Percentiles rank a stretch among this genome's conserved stretches.
These are phyloP conservation scores for Umimayanthus chanpuru DNA, from an alignment of 92 coral and sea anemone species.

Conservation along the genomic window DNA sequence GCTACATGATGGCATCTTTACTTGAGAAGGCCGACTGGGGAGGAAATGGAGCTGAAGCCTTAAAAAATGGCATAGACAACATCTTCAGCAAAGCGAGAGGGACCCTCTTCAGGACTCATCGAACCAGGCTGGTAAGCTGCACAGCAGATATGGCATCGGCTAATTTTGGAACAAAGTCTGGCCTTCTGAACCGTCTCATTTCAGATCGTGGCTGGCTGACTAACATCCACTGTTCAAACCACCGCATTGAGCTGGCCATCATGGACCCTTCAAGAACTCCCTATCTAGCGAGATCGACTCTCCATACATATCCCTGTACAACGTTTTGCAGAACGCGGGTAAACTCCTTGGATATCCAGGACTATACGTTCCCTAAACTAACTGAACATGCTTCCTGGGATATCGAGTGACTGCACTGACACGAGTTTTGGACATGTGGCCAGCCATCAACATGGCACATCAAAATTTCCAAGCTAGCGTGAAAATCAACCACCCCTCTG, in stretches of 20 bases:
- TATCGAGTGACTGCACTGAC: not conserved
- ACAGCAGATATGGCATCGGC: slow-evolving; percentile 26
- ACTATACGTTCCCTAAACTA: not conserved
- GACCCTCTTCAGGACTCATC: not conserved
- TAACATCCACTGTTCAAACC: slow-evolving; percentile 44
- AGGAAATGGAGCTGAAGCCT: not conserved
- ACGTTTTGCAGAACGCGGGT: too few species aligned
- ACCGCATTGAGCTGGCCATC: slow-evolving; percentile 28
- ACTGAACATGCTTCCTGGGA: not conserved
- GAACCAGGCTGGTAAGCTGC: slow-evolving; percentile 30
- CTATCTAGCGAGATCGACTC: slow-evolving; percentile 16
- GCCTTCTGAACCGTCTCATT: too few species aligned
- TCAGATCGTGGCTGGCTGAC: too few species aligned
- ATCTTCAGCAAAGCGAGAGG: not conserved
- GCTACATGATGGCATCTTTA: slow-evolving; percentile 42
- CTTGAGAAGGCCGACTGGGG: slow-evolving; percentile 43
- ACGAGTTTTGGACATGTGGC: slow-evolving; percentile 20
- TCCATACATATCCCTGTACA: slow-evolving; percentile 3
- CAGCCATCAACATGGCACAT: not conserved
- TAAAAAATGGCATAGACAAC: slow-evolving; percentile 8
- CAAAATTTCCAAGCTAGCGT: not conserved
- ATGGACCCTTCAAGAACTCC: slow-evolving; percentile 32
- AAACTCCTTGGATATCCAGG: too few species aligned
- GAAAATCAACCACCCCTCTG: not conserved
- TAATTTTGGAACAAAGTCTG: slow-evolving; percentile 31